Evolutionary conservation across 2,888 invertebrate species (phyloP), one percentile per base, ranked within the genome.

Genomic region (Apotomis turbidana): DNA sequence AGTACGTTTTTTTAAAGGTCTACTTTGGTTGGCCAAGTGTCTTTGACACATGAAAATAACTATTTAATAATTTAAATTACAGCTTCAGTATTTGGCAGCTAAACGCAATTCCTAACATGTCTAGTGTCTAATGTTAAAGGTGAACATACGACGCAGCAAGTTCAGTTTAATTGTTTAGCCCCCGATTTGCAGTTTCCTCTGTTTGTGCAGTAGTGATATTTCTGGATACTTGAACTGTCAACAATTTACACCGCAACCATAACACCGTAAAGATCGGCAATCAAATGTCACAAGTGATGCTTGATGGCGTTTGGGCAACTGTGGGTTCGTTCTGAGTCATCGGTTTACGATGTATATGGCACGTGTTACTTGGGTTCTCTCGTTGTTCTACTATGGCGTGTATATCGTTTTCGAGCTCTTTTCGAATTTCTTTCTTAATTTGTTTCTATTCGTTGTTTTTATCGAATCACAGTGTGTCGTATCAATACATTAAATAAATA

Each of bases 231-330:
- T 12, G 12, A 5, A 61, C 54, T 54, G 60, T 66, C 71, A 71
- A 71, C 71, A 60, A 60, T 55, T 8, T 10, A 27, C 54, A 54
- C 55, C 15, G 13, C 51, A 15, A 5, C 51, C 52, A 8, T 4
- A 46, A 44, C 54, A 62, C 36, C 62, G 41, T 55, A n/a, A 54
- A 64, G 12, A n/a, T 13, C 0, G 12, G 71, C 15, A 55, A 60
- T 71, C 44, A 66, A 66, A 54, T 71, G 60, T 71, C 71, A 63
- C 46, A 10, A 64, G 27, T 58, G 63, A 64, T 46, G 58, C 58
- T 44, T 64, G 66, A 66, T 66, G 13, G 52, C 46, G 59, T 64
- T 59, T 70, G 3, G 49, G 60, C 0, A 60, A 41, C 15, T 44
- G 44, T 3, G 2, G 44, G n/a, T 9, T 44, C 5, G 41, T 41